A percentile compares a stretch with the other conserved stretches of the same genome.
Evolutionary conservation across 2,888 invertebrate species (phyloP).

Genomic region (Xanthorhoe spadicearia): DNA sequence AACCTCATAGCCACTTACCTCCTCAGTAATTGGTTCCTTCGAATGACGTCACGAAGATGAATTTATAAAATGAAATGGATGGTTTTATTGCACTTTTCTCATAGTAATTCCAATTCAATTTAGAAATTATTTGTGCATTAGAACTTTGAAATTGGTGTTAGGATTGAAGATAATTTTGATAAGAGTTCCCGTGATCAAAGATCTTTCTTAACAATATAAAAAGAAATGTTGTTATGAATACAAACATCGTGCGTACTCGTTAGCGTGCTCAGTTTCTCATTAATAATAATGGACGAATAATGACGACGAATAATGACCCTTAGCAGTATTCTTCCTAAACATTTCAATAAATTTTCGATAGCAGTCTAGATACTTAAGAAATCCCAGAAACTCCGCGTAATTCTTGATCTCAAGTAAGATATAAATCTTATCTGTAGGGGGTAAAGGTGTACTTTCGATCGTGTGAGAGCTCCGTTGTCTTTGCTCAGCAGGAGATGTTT

Average conservation of each 20-base stretch:
- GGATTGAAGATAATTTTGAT: not conserved
- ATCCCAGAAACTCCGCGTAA: not conserved
- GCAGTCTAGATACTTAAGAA: not conserved
- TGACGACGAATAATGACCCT: too few species aligned
- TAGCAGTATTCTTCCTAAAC: not conserved
- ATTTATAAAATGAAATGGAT: conserved; percentile 52
- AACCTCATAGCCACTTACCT: conserved; percentile 63
- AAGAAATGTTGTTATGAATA: not conserved
- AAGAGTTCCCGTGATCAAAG: not conserved
- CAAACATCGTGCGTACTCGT: not conserved
- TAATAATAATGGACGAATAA: too few species aligned
- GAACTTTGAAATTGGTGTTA: not conserved
- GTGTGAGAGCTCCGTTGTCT: conserved; percentile 12
- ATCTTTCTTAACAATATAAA: too few species aligned
- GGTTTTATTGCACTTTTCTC: not conserved
- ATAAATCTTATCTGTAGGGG: not conserved
- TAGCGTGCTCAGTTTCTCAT: not conserved
- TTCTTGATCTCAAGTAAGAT: not conserved
- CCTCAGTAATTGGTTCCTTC: conserved; percentile 62
- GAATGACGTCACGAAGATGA: conserved; percentile 50
- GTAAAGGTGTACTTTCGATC: conserved; percentile 3
- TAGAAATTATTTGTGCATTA: too few species aligned
- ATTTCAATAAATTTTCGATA: not conserved
- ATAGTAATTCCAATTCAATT: too few species aligned
- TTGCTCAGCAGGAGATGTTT: conserved; percentile 29